Conservation (phyloP, 2,888 invertebrate genomes). For the Chloroclystis v-ata region DNA sequence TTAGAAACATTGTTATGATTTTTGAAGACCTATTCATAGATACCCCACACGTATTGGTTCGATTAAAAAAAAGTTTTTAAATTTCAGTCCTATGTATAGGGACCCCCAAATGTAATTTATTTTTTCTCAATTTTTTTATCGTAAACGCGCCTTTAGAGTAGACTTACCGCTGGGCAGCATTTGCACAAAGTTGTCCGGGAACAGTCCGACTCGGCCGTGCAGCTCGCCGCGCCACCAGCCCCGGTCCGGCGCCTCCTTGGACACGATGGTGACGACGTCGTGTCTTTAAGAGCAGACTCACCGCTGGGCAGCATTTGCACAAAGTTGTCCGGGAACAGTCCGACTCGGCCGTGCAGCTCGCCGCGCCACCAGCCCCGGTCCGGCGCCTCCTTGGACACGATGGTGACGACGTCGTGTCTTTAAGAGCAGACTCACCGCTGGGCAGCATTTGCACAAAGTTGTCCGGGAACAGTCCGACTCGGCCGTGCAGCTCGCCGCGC, state of each 20-base stretch:
- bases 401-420: no score
- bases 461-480: conserved; percentile 96
- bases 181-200: conserved; percentile 98
- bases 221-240: conserved; percentile 99
- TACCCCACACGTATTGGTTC: no score
- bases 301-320: conserved; percentile 82
- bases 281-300: no score
- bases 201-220: conserved; percentile 92
- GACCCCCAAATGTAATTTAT: no score
- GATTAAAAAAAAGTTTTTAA: no score
- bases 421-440: conserved; percentile 49
- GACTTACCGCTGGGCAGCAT: conserved; percentile 71
- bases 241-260: conserved; percentile 92
- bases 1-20: no score
- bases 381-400: conserved; percentile 91
- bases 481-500: conserved; percentile 94
- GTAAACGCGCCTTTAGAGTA: no score
- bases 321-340: conserved; percentile 99
- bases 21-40: no score
- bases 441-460: conserved; percentile 92
- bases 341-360: conserved; percentile 90
- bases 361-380: conserved; percentile 99
- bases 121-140: no score
- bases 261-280: conserved; percentile 74
- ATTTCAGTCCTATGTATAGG: no score